Conservation (phyloP, 2,797 vertebrate genomes). For the Periparus ater region DNA sequence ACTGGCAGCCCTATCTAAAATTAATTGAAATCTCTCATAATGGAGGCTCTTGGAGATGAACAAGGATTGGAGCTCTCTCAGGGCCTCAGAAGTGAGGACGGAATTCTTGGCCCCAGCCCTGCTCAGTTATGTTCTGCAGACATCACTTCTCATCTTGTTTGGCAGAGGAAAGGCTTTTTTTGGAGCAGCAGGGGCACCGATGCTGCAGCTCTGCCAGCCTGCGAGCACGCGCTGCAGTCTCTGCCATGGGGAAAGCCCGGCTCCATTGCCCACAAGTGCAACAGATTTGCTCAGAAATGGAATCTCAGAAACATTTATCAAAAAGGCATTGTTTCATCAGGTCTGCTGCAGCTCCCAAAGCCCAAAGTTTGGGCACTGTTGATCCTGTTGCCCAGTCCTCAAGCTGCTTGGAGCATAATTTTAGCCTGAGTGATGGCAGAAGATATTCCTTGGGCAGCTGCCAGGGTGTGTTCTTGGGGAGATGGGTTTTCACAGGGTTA, state of each 20-base stretch:
- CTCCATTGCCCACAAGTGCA: neutral
- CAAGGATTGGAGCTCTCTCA: neutral
- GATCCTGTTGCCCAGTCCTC: rapidly evolving
- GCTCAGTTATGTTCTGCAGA: neutral
- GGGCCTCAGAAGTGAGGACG: neutral
- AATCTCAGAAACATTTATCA: neutral
- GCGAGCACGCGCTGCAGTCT: rapidly evolving
- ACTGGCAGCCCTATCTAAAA: neutral
- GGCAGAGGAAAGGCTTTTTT: neutral
- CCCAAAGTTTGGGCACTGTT: neutral
- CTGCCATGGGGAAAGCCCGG: rapidly evolving
- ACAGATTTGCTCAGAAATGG: neutral
- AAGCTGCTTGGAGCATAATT: neutral
- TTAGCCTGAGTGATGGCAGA: neutral
- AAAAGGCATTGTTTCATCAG: rapidly evolving
- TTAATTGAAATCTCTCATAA: neutral
- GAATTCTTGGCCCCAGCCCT: neutral
- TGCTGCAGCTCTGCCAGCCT: neutral
- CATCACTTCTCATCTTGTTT: neutral
- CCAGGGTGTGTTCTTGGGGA: neutral
- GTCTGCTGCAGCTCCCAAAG: neutral
- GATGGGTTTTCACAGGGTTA: rapidly evolving
- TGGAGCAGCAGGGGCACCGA: neutral
- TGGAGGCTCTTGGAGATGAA: neutral
- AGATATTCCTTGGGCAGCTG: neutral